Evolutionary conservation across 2,797 vertebrate species (phyloP).

Genomic region (Protonibea diacanthus): DNA sequence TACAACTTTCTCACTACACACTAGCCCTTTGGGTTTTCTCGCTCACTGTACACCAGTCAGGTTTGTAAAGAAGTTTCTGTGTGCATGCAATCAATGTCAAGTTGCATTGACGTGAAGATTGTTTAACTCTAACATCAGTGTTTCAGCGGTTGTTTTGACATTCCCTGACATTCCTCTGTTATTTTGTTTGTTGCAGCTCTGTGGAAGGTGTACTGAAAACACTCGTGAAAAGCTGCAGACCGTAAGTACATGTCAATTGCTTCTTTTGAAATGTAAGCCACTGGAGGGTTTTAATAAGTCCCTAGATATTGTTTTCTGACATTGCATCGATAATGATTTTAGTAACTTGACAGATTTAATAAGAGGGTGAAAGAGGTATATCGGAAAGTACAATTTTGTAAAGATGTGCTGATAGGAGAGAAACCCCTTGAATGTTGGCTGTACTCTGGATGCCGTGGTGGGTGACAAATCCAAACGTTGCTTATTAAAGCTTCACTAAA

Average conservation of each 20-base stretch:
- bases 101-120: constrained; percentile 76
- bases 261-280: background rate
- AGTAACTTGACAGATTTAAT: background rate
- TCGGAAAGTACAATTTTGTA: background rate
- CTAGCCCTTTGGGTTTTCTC: constrained; percentile 21
- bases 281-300: background rate
- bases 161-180: constrained; percentile 20
- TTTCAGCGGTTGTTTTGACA: constrained; percentile 17
- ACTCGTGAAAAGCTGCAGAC: constrained; percentile 96
- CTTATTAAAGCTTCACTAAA: background rate
- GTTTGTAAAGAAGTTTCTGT: constrained; percentile 60
- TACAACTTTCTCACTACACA: constrained; percentile 21
- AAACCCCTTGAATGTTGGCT: background rate
- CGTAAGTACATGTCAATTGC: constrained; percentile 88
- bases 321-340: constrained; percentile 1
- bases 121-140: constrained; percentile 60
- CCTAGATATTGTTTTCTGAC: background rate
- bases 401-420: background rate
- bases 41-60: constrained; percentile 37
- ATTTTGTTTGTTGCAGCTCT: constrained; percentile 85
- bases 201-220: constrained; percentile 96
- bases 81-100: constrained; percentile 82
- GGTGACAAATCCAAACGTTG: background rate
- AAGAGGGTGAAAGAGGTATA: background rate
- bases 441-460: background rate